phyloP scores from a whole-genome alignment of 2,888 invertebrate genomes.

The Antitype chi region DNA sequence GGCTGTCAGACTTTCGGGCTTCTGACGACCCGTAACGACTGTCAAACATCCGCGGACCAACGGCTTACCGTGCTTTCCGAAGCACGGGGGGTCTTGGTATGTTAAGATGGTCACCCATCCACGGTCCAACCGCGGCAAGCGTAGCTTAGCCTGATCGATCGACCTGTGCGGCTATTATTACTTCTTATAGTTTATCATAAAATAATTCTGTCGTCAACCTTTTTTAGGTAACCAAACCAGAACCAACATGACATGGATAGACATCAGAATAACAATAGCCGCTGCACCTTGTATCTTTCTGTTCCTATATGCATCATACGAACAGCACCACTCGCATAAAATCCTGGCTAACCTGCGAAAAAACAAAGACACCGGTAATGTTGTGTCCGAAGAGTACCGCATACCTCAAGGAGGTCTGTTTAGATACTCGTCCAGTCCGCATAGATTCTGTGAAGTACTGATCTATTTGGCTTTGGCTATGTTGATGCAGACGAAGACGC shows the following conservation, averaged over 20 bases:
- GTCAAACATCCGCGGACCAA: no score
- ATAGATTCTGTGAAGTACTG: conserved; percentile 4
- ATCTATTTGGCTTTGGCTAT: background rate
- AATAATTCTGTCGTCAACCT: background rate
- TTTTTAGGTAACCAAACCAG: background rate
- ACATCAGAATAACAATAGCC: background rate
- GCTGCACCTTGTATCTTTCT: background rate
- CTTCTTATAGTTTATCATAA: no score
- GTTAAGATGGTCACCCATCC: no score
- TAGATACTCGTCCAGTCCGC: background rate
- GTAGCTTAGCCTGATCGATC: no score
- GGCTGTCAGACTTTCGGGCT: no score
- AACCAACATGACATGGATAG: background rate
- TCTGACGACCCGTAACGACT: no score
- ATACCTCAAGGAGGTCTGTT: conserved; percentile 5
- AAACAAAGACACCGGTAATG: background rate
- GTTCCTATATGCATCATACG: background rate
- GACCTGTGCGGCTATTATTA: no score
- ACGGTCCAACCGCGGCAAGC: no score
- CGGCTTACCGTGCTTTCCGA: no score
- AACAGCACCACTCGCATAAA: background rate
- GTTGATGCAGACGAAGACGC: conserved; percentile 8
- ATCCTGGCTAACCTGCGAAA: background rate
- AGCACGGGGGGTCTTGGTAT: no score
- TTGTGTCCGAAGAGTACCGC: background rate